A percentile compares a stretch with the other conserved stretches of the same genome.
phyloP scores from a whole-genome alignment of 2,797 vertebrate genomes.

The Potorous gilbertii region DNA sequence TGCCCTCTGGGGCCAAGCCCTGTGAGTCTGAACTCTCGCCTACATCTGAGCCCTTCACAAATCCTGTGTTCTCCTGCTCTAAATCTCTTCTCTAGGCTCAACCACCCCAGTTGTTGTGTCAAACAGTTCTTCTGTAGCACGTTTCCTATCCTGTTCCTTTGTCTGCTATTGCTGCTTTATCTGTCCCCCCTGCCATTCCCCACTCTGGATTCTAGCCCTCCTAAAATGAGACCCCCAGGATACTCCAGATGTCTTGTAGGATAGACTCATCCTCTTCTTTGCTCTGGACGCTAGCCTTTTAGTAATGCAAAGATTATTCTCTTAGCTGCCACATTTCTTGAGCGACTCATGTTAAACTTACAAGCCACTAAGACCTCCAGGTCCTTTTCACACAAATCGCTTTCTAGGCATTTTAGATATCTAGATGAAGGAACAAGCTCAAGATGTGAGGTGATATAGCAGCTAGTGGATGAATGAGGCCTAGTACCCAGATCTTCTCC shows the following conservation, averaged over 20 bases:
- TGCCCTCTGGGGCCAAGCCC: background rate
- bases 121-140: background rate
- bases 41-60: background rate
- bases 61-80: background rate
- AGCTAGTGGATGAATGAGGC: background rate
- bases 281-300: background rate
- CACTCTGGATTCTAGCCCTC: background rate
- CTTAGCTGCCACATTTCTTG: background rate
- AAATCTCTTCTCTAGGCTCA: background rate
- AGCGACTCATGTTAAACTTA: background rate
- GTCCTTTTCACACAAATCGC: background rate
- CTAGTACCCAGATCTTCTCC: background rate
- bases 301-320: background rate
- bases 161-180: background rate
- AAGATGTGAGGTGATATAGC: background rate
- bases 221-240: background rate
- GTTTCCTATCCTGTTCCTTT: background rate
- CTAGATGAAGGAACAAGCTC: background rate
- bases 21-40: background rate
- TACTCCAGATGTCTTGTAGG: background rate
- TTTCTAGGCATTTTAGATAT: background rate
- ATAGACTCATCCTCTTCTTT: background rate
- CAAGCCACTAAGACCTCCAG: background rate
- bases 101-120: background rate
- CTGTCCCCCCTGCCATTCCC: background rate